Evolutionary conservation across 2,797 vertebrate genomes (phyloP).

Genomic region (Macroramphosus scolopax): DNA sequence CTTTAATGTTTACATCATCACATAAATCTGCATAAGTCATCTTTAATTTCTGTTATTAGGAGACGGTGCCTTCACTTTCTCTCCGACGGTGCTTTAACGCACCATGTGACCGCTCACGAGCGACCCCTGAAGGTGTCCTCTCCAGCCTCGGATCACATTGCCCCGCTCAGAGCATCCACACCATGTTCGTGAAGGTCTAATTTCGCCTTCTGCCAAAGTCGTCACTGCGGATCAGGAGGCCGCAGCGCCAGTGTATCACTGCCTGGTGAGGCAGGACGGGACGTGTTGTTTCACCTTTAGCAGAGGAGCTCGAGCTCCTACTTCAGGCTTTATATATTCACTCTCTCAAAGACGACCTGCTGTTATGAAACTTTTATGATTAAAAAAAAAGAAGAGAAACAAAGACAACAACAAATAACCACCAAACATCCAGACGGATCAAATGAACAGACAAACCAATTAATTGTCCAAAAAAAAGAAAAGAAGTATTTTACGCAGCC

Average conservation of each 20-base stretch:
- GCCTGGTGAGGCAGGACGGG: not conserved
- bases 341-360: no score
- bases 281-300: constrained; percentile 10
- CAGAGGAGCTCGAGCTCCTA: not conserved
- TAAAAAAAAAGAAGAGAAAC: not conserved
- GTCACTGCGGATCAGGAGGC: constrained; percentile 1
- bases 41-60: no score
- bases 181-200: constrained; percentile 7
- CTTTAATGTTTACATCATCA: no score
- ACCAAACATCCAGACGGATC: constrained; percentile 2
- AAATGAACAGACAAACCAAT: constrained; percentile 8
- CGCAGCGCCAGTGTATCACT: not conserved
- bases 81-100: not conserved
- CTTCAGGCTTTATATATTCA: constrained; percentile 1
- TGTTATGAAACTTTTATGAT: no score
- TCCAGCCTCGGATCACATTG: constrained; percentile 9
- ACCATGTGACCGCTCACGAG: not conserved
- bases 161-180: constrained; percentile 1
- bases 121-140: constrained; percentile 19
- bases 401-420: not conserved
- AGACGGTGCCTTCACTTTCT: no score
- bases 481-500: constrained; percentile 13
- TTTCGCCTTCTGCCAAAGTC: constrained; percentile 15
- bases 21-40: no score
- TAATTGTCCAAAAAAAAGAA: constrained; percentile 9